Conservation (phyloP, 2,797 vertebrate genomes). For the Dendrocincla fuliginosa region DNA sequence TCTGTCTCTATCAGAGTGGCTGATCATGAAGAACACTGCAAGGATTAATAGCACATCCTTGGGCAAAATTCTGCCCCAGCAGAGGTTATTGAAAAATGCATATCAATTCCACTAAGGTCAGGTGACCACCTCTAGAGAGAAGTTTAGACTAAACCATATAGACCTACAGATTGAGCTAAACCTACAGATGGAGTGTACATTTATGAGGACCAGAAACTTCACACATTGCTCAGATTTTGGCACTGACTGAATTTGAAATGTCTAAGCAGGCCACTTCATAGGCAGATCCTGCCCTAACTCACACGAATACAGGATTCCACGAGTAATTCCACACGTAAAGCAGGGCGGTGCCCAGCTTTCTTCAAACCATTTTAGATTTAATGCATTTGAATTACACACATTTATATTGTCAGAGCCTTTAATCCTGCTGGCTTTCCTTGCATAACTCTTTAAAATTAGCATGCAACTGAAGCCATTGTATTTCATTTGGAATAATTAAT, state of each 20-base stretch:
- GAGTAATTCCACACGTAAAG: neutral
- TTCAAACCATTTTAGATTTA: neutral
- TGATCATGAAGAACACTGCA: neutral
- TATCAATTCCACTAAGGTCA: neutral
- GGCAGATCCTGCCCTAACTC: neutral
- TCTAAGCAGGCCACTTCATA: neutral
- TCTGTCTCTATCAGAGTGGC: neutral
- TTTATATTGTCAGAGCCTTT: neutral
- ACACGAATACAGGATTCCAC: rapidly evolving
- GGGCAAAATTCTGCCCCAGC: neutral
- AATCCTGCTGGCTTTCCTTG: neutral
- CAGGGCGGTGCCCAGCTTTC: neutral
- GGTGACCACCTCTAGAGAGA: neutral
- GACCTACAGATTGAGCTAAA: neutral
- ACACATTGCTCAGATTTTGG: neutral
- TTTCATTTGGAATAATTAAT: neutral
- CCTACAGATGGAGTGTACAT: neutral
- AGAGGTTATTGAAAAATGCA: neutral
- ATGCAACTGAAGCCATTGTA: neutral
- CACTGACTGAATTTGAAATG: neutral
- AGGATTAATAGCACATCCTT: neutral
- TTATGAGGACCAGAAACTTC: neutral
- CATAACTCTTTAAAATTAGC: neutral
- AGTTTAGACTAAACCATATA: neutral
- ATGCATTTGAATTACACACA: neutral